Base-by-base conservation (phyloP, 64 coral and sea anemone genomes). In the Anthopleura sola region DNA sequence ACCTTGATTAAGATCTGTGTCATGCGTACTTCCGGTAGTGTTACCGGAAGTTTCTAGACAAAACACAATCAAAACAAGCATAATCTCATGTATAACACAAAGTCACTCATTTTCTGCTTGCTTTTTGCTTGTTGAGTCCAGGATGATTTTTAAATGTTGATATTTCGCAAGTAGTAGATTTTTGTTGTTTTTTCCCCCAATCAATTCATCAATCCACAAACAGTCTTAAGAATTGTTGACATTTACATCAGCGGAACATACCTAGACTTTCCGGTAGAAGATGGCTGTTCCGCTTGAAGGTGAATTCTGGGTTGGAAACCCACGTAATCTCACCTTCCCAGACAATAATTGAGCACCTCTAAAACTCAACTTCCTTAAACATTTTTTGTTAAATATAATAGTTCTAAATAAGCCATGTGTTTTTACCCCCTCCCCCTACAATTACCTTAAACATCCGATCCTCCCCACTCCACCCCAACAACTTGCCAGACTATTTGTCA, bases 1-100 rank as follows among this genome's bases (percentile, higher is more conserved):
- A 32, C 66, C n/a, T 71, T 71, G 26, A 71, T 71, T 71, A 71
- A 66, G 60, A 29, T 36, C 66, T 71, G 66, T 71, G 21, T 66
- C 24, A 29, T 71, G 66, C 66, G n/a, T 11, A 16, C 29, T 71
- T 71, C 66, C 66, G 66, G 26, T 71, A 36, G 3, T 28, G n/a
- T 18, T 28, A 71, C 29, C 66, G 66, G 66, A 71, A 71, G 58
- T 62, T 62, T 23, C 58, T 34, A 29, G 28, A 32, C 66, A 15
- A 36, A 3, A 71, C 26, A 12, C 60, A 11, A 26, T 66, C n/a
- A n/a, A 66, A 9, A 9, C 66, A 36, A 71, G 15, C 66, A 71
- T 71, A 71, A 71, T 32, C 28, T 71, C n/a, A 15, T 17, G 66
- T 34, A 34, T 13, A 15, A 31, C 23, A 34, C 12, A 34, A 29